Evolutionary conservation across 2,888 invertebrate genomes (phyloP).

Genomic region (Aphrophora alni): DNA sequence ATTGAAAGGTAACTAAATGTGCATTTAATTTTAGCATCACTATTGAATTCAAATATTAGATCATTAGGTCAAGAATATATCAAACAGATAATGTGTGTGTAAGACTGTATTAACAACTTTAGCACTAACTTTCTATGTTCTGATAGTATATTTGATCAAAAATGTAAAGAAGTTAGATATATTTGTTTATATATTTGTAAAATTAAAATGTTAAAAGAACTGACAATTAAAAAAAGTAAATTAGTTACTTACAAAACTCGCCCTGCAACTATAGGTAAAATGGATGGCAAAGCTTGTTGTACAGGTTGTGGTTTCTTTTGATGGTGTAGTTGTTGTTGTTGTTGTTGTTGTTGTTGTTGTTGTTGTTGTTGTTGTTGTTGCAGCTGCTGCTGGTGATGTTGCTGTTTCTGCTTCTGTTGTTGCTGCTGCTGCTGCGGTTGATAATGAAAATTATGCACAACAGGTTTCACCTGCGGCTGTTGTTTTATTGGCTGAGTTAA

Average conservation of each 20-base stretch:
- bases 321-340: too few relatives aligned
- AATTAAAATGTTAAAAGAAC: too few relatives aligned
- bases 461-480: background rate
- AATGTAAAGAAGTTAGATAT: too few relatives aligned
- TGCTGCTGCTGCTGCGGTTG: background rate
- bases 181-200: too few relatives aligned
- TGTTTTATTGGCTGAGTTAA: background rate
- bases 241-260: conserved; percentile 24
- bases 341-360: background rate
- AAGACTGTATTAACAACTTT: too few relatives aligned
- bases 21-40: too few relatives aligned
- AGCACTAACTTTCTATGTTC: too few relatives aligned
- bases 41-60: too few relatives aligned
- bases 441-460: background rate
- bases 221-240: background rate
- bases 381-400: background rate
- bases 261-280: conserved; percentile 28
- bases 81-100: too few relatives aligned
- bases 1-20: too few relatives aligned
- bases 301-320: background rate
- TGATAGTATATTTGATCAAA: too few relatives aligned
- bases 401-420: conserved; percentile 4
- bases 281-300: background rate
- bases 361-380: background rate
- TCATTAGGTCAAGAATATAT: too few relatives aligned